These are phyloP conservation scores for Drosophila prosaltans DNA, from an alignment of 1,140 invertebrate species.

Conservation along the genomic window DNA sequence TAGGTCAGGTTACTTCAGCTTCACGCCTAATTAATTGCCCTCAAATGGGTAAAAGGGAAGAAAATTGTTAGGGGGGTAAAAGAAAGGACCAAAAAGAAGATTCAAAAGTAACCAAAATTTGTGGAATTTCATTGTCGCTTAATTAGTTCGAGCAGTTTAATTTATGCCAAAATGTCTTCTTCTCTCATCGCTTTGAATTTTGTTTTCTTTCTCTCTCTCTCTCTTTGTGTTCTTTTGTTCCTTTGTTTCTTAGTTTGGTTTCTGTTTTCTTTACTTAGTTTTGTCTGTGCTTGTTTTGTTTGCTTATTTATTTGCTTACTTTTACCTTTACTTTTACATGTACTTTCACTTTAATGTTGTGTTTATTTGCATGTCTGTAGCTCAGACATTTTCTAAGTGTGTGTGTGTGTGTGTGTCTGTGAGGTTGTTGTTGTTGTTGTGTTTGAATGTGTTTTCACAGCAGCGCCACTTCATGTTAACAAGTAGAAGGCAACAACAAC, in stretches of 20 bases:
- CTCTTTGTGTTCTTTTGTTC: constrained; percentile 12
- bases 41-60: constrained; percentile 9
- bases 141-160: constrained; percentile 61
- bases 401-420: constrained; percentile 4
- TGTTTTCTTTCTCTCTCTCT: neutral
- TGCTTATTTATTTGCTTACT: constrained; percentile 12
- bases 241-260: constrained; percentile 5
- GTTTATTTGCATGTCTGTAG: constrained; percentile 75
- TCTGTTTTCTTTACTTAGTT: constrained; percentile 16
- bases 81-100: neutral
- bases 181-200: neutral
- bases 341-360: constrained; percentile 35
- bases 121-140: constrained; percentile 63
- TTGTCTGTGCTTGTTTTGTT: constrained; percentile 17
- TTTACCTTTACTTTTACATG: constrained; percentile 44
- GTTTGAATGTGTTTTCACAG: constrained; percentile 31
- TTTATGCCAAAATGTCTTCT: constrained; percentile 38
- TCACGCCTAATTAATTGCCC: constrained; percentile 59
- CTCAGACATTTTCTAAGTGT: constrained; percentile 47
- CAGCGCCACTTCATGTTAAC: constrained; percentile 49
- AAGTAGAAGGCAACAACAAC: constrained; percentile 47
- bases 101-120: constrained; percentile 38
- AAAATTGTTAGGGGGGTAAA: no score
- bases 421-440: neutral
- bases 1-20: constrained; percentile 48